Percentiles rank a stretch among this genome's conserved stretches.
These are phyloP conservation scores for Meriones unguiculatus DNA, from an alignment of 2,113 vertebrate genomes.

Conservation along the genomic window DNA sequence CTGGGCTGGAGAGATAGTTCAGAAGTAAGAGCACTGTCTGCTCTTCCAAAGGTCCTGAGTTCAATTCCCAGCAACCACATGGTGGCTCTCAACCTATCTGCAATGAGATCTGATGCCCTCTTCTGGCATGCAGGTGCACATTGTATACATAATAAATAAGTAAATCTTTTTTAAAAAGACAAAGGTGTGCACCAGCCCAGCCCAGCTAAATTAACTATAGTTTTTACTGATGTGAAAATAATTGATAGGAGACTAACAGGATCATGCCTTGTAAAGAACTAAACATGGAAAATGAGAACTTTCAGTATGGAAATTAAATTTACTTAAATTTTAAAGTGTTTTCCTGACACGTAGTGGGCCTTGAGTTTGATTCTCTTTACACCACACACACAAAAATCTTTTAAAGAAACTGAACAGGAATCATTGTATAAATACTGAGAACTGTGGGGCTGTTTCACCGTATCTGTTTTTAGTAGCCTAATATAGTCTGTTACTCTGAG, in stretches of 20 bases:
- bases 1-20: no score
- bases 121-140: no score
- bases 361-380: background rate
- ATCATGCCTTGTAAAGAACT: slow-evolving; percentile 7
- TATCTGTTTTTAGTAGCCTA: background rate
- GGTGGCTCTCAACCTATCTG: no score
- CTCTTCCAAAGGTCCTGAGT: no score
- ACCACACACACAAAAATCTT: background rate
- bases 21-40: no score
- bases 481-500: background rate
- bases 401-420: slow-evolving; percentile 9
- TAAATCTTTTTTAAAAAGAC: no score
- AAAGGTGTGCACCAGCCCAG: background rate
- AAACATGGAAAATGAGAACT: background rate
- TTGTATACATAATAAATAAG: no score
- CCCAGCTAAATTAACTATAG: background rate
- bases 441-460: background rate
- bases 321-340: background rate
- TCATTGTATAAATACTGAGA: slow-evolving; percentile 33
- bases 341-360: background rate
- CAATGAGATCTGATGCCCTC: no score
- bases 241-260: slow-evolving; percentile 16
- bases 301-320: slow-evolving; percentile 47
- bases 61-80: no score
- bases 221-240: slow-evolving; percentile 33